A percentile compares a stretch with the other conserved stretches of the same genome.
Conservation (phyloP, 2,113 vertebrate genomes). For the Paramisgurnus dabryanus region DNA sequence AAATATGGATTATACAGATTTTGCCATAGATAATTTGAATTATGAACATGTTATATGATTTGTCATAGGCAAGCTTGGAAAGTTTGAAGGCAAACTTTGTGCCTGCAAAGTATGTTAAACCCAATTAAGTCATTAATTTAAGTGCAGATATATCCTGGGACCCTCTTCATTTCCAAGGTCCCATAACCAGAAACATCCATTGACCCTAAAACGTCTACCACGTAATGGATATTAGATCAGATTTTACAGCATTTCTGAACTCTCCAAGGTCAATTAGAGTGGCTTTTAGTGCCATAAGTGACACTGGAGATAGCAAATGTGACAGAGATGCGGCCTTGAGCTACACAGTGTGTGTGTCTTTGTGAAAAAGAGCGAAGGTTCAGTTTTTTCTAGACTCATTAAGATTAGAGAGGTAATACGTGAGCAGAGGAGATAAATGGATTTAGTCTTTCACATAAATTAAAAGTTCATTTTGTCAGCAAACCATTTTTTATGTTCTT, state of each 20-base stretch:
- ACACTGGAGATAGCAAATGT: constrained; percentile 8
- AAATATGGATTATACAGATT: not conserved
- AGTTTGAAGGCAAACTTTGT: not conserved
- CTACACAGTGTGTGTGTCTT: not conserved
- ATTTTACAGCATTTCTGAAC: constrained; percentile 22
- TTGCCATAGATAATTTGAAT: not conserved
- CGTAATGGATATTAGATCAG: constrained; percentile 43
- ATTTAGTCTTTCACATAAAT: not conserved
- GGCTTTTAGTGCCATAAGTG: constrained; percentile 10
- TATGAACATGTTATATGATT: not conserved
- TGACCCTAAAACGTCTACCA: not conserved
- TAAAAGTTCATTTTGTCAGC: not conserved
- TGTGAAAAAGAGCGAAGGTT: constrained; percentile 18
- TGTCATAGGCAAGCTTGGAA: not conserved
- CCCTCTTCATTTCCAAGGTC: not conserved
- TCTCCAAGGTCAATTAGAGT: constrained; percentile 31
- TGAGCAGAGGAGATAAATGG: not conserved
- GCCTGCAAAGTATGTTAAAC: not conserved
- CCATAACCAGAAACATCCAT: constrained; percentile 12
- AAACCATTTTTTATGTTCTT: not conserved
- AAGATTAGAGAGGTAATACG: constrained; percentile 32
- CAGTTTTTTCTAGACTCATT: constrained; percentile 22
- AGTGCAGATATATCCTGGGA: constrained; percentile 18
- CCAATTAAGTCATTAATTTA: constrained; percentile 28
- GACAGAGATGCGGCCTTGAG: constrained; percentile 4